These are phyloP conservation scores for Brachypodius melanocephalos DNA, from an alignment of 2,113 vertebrate genomes.

Conservation along the genomic window DNA sequence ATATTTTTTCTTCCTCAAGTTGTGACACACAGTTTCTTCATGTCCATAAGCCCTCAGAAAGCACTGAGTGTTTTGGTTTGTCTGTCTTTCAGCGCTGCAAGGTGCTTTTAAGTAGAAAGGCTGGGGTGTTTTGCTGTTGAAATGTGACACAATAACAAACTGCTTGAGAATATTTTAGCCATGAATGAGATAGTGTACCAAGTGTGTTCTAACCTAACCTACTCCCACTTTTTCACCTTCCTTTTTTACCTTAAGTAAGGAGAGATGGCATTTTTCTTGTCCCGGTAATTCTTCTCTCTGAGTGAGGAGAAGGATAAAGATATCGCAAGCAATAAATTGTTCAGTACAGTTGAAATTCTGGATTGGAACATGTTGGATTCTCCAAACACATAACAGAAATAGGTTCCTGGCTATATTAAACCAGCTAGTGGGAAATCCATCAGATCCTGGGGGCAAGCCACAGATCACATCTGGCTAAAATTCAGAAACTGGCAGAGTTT, in stretches of 20 bases:
- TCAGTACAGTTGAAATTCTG: neutral
- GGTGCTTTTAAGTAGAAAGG: neutral
- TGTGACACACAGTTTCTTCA: neutral
- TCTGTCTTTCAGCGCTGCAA: neutral
- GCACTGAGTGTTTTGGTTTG: neutral
- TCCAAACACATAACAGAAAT: neutral
- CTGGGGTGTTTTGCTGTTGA: neutral
- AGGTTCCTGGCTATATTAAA: neutral
- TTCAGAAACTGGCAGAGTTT: constrained; percentile 53
- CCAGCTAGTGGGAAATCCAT: neutral
- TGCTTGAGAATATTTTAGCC: neutral
- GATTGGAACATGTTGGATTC: neutral
- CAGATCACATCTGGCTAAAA: constrained; percentile 53
- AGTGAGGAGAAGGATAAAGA: neutral
- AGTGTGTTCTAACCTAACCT: neutral
- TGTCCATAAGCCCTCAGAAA: neutral
- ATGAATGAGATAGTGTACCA: neutral
- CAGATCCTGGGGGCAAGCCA: constrained; percentile 22
- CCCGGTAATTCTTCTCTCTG: neutral
- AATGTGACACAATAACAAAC: neutral
- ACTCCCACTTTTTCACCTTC: neutral
- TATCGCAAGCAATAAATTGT: neutral
- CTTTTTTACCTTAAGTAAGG: neutral
- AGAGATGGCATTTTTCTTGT: neutral
- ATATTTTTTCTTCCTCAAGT: neutral